These are phyloP conservation scores for Magallana nippona DNA, from an alignment of 2,888 invertebrate genomes.

Conservation along the genomic window DNA sequence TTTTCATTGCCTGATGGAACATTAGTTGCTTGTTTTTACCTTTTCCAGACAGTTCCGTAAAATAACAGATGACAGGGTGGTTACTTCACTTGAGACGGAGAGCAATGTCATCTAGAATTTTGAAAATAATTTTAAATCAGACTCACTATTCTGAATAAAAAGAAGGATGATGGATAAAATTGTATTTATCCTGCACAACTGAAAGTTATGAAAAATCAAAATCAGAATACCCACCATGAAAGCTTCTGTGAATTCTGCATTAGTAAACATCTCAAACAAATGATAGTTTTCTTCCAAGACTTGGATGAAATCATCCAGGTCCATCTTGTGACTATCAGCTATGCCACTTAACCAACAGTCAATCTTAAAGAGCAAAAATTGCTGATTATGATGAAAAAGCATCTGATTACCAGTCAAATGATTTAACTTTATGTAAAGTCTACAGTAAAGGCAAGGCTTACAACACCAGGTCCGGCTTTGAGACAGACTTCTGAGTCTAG, in stretches of 20 bases:
- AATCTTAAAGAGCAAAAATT: background rate
- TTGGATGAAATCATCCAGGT: background rate
- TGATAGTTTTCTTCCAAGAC: background rate
- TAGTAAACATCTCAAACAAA: slow-evolving; percentile 43
- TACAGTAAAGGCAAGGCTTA: background rate
- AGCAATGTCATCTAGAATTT: slow-evolving; percentile 17
- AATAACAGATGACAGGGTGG: background rate
- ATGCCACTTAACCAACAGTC: slow-evolving; percentile 36
- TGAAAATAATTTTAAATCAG: no score
- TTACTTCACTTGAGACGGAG: background rate
- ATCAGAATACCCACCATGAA: slow-evolving; percentile 41
- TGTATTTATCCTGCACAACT: background rate
- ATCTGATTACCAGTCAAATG: no score
- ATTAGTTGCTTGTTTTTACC: background rate
- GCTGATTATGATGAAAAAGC: no score
- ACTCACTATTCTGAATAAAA: no score
- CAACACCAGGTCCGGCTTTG: slow-evolving; percentile 26
- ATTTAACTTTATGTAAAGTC: no score
- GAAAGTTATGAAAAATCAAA: background rate
- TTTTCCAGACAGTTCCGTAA: background rate
- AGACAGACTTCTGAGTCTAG: slow-evolving; percentile 36
- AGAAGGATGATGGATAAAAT: background rate
- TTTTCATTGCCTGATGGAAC: background rate
- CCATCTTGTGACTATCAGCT: background rate
- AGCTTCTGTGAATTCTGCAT: slow-evolving; percentile 34